Base-by-base conservation (phyloP, 1,140 invertebrate genomes). In the Calosoma granatense region DNA sequence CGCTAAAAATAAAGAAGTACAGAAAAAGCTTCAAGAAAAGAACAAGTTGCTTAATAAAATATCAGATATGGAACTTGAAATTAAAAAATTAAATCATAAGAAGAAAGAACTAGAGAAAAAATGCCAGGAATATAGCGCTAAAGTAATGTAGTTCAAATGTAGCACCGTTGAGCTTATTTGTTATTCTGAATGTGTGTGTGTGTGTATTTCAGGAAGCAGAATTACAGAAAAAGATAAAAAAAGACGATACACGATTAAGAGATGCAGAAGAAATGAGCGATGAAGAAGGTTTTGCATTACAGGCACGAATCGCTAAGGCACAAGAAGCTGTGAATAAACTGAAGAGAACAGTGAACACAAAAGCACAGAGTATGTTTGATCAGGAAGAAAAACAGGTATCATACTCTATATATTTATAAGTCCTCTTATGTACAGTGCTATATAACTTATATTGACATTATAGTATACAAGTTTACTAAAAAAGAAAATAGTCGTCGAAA, bases 401-500 rank as follows among this genome's bases (percentile, higher is more conserved):
- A 59, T 26, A 2, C 43, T 36, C 59, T 56, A 56, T 21, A 36
- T n/a, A 58, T 41, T 51, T 22, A 58, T 30, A 1, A 19, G 20
- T 56, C 9, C 12, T 14, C 22, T 54, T 30, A 15, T 43, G 20
- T 36, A 14, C 22, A 36, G 11, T n/a, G 1, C 17, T 51, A 20
- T 36, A 14, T 51, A 21, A 26, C 11, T 1, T 21, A 36, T 56
- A n/a, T 57, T 63, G 60, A 53, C 43, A 54, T 56, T 66, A 59
- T 70, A 87, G 73, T 94, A 87, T 69, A 81, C 84, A 63, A 86
- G 92, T 62, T 77, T 93, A 41, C 75, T 89, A 68, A 81, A 84
- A 19, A 94, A 91, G 61, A 87, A 91, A 64, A 71, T 72, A 55
- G 93, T 91, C 58, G 88, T 97, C n/a, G 84, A 93, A 64, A 79